phyloP scores from a whole-genome alignment of 2,113 vertebrate genomes.

The Macroglossus sobrinus region DNA sequence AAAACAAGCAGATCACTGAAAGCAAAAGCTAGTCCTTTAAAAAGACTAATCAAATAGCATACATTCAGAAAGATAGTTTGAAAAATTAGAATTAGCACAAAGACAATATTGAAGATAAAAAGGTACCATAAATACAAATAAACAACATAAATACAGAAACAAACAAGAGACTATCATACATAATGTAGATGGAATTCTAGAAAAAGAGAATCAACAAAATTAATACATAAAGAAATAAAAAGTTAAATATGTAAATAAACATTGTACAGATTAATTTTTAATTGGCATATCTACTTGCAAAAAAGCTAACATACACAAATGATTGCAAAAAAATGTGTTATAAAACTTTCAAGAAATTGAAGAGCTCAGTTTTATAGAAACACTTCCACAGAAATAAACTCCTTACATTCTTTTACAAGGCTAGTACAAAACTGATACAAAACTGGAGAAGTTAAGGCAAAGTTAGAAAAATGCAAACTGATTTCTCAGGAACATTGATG shows the following conservation, averaged over 20 bases:
- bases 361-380: background rate
- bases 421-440: background rate
- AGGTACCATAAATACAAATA: background rate
- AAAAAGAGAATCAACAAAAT: background rate
- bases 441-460: background rate
- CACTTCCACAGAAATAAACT: background rate
- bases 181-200: background rate
- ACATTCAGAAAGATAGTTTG: background rate
- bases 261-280: background rate
- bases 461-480: background rate
- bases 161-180: background rate
- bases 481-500: background rate
- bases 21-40: background rate
- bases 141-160: background rate
- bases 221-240: background rate
- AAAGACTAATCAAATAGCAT: background rate
- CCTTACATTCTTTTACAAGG: background rate
- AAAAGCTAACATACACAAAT: background rate
- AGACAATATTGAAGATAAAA: background rate
- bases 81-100: background rate
- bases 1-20: background rate
- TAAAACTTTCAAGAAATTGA: background rate
- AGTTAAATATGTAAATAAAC: background rate
- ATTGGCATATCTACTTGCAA: background rate
- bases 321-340: background rate